These are phyloP conservation scores for Mayetiola destructor DNA, from an alignment of 2,888 invertebrate species.

Conservation along the genomic window DNA sequence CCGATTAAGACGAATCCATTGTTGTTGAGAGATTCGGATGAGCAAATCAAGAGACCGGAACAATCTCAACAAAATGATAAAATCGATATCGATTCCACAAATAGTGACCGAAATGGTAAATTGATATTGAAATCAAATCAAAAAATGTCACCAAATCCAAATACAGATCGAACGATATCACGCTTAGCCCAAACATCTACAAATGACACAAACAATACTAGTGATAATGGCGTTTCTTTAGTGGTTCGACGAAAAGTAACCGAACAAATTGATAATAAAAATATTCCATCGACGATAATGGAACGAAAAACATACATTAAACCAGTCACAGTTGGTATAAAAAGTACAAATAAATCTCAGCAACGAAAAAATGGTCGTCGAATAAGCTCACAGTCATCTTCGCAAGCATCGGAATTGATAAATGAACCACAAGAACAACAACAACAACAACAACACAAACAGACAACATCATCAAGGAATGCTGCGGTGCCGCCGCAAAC, in stretches of 20 bases:
- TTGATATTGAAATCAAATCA: no score
- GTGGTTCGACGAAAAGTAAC: neutral
- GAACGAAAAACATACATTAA: slow-evolving; percentile 9
- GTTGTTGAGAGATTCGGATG: no score
- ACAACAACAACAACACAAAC: neutral
- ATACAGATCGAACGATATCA: no score
- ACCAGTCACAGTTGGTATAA: neutral
- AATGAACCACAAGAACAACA: neutral
- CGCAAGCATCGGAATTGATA: neutral
- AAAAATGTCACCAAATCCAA: no score
- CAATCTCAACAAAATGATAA: no score
- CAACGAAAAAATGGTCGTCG: no score
- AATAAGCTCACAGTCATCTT: neutral
- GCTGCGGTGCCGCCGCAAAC: neutral
- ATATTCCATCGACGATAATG: neutral
- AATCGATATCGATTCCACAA: no score
- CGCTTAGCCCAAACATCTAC: no score
- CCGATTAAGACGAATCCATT: neutral
- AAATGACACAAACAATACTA: no score
- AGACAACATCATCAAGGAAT: neutral
- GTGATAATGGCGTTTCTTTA: no score
- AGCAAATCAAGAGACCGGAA: no score
- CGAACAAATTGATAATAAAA: neutral
- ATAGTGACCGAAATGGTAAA: no score
- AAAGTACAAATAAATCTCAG: neutral